A percentile compares a stretch with the other conserved stretches of the same genome.
Evolutionary conservation across 2,113 vertebrate species (phyloP).

Genomic region (Argyrosomus japonicus): DNA sequence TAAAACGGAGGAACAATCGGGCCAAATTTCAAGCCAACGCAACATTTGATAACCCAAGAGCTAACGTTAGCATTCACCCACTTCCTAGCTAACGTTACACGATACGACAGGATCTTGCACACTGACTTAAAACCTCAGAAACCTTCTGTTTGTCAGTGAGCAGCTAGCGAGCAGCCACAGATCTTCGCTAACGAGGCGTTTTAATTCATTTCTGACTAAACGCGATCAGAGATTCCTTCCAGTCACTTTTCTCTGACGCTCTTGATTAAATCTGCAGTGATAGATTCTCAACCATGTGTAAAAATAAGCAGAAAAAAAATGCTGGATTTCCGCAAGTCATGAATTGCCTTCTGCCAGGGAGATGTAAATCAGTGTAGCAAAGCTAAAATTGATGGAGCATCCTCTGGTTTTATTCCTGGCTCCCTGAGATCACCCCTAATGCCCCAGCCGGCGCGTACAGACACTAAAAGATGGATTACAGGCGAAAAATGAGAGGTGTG

Average conservation of each 20-base stretch:
- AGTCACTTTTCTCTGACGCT: slow-evolving; percentile 36
- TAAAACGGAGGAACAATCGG: no score
- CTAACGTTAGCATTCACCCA: no score
- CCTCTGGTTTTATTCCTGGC: slow-evolving; percentile 76
- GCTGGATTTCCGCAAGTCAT: slow-evolving; percentile 76
- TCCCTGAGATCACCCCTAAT: slow-evolving; percentile 53
- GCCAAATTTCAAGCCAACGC: no score
- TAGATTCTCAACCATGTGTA: slow-evolving; percentile 58
- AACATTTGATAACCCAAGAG: no score
- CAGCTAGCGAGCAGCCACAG: no score
- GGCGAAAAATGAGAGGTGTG: slow-evolving; percentile 52
- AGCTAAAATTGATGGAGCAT: slow-evolving; percentile 80
- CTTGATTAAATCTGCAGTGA: slow-evolving; percentile 68
- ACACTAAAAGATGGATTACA: slow-evolving; percentile 65
- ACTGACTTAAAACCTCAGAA: no score
- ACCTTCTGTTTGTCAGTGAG: no score
- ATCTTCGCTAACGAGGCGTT: no score
- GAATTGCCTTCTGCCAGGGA: slow-evolving; percentile 77
- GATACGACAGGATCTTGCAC: no score
- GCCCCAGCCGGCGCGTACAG: slow-evolving; percentile 46
- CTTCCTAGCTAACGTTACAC: no score
- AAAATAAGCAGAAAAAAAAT: slow-evolving; percentile 39
- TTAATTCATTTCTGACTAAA: slow-evolving; percentile 34
- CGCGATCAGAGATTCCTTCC: slow-evolving; percentile 54
- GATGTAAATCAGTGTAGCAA: slow-evolving; percentile 82